Percentiles rank a stretch among this genome's conserved stretches.
phyloP scores from a whole-genome alignment of 2,113 vertebrate genomes.

The Engraulis encrasicolus region DNA sequence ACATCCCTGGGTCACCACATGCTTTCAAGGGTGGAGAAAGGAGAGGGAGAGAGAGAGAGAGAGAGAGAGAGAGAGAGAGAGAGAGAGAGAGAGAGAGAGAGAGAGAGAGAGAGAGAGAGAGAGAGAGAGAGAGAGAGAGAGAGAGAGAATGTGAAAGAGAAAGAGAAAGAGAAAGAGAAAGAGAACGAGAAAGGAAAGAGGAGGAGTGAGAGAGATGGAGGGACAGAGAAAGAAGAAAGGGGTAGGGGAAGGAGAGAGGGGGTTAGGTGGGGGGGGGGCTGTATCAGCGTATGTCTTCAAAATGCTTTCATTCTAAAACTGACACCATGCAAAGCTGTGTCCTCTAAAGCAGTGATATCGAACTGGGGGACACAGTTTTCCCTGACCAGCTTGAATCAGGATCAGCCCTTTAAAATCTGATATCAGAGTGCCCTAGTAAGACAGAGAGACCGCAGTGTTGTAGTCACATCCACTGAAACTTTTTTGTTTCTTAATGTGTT shows the following conservation, averaged over 20 bases:
- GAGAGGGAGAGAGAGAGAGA: slow-evolving; percentile 27
- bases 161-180: slow-evolving; percentile 8
- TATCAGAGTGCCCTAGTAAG: not conserved
- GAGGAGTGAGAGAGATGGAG: slow-evolving; percentile 26
- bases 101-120: slow-evolving; percentile 21
- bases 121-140: slow-evolving; percentile 28
- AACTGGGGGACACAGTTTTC: slow-evolving; percentile 14
- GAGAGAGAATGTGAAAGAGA: not conserved
- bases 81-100: slow-evolving; percentile 23
- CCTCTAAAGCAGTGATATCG: slow-evolving; percentile 59
- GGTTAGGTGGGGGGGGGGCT: slow-evolving; percentile 11
- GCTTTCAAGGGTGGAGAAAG: slow-evolving; percentile 70
- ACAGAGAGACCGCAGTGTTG: not conserved
- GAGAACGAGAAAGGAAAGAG: slow-evolving; percentile 36
- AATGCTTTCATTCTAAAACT: slow-evolving; percentile 63
- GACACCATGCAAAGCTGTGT: slow-evolving; percentile 57
- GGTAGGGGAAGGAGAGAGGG: not conserved
- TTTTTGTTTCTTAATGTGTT: not conserved
- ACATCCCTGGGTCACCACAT: slow-evolving; percentile 72
- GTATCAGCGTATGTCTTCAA: slow-evolving; percentile 61
- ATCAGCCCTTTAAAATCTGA: not conserved
- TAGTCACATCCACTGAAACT: not conserved
- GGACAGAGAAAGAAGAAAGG: not conserved
- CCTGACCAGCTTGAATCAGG: not conserved
- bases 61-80: not conserved